Percentiles rank a stretch among this genome's conserved stretches.
Evolutionary conservation across 53 echinoderm and acorn worm genomes (phyloP).

Genomic region (Patiria pectinifera): DNA sequence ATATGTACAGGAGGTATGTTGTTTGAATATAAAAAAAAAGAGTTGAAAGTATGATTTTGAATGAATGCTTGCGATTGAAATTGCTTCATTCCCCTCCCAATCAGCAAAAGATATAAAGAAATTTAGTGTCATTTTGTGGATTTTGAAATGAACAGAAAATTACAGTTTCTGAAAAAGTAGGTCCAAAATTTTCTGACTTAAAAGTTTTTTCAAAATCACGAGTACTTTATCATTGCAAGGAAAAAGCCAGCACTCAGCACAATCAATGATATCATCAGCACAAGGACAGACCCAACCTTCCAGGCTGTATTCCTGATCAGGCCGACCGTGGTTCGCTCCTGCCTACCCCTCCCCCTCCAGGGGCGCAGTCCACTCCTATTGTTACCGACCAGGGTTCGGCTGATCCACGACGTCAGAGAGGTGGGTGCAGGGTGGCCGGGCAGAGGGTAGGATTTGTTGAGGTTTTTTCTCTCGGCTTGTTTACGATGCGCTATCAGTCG

Average conservation of each 20-base stretch:
- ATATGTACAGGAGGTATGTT: background rate
- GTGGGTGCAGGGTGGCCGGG: constrained; percentile 61
- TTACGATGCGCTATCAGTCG: constrained; percentile 61
- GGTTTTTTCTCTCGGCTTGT: constrained; percentile 67
- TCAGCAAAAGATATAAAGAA: too few species aligned
- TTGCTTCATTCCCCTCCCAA: too few species aligned
- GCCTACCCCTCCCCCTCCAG: constrained; percentile 14
- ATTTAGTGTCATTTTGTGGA: too few species aligned
- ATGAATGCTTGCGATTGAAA: background rate
- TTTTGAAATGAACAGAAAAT: too few species aligned
- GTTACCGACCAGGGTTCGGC: constrained; percentile 7
- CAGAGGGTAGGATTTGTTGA: constrained; percentile 74
- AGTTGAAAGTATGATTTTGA: background rate
- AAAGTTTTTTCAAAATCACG: background rate
- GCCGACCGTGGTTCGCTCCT: background rate
- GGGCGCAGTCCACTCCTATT: constrained; percentile 21
- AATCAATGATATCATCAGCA: constrained; percentile 2
- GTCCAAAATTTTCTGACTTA: too few species aligned
- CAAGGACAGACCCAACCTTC: constrained; percentile 11
- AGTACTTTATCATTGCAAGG: constrained; percentile 6
- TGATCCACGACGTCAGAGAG: constrained; percentile 29
- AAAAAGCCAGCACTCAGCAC: constrained; percentile 2
- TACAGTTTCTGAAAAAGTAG: too few species aligned
- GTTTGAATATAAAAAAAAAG: background rate
- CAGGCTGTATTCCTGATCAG: background rate